Evolutionary conservation across 2,113 vertebrate species (phyloP).

Genomic region (Bostrychus sinensis): DNA sequence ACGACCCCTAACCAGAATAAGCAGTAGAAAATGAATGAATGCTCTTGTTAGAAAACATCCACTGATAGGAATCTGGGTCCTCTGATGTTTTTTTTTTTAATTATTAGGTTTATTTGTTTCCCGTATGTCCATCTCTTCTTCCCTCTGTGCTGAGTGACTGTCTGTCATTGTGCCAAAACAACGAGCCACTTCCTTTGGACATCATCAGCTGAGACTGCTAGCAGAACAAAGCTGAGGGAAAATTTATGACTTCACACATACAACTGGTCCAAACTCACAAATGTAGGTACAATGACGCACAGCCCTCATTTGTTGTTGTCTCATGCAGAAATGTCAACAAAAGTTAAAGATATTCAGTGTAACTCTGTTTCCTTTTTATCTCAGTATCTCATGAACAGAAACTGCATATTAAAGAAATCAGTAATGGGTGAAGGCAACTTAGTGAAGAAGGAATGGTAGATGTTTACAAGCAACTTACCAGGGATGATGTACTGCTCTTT

Average conservation of each 20-base stretch:
- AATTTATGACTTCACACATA: constrained; percentile 43
- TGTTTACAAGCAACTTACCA: constrained; percentile 78
- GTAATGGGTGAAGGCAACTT: constrained; percentile 20
- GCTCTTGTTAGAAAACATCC: constrained; percentile 73
- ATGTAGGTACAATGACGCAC: constrained; percentile 4
- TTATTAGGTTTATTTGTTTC: constrained; percentile 40
- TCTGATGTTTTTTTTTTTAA: constrained; percentile 71
- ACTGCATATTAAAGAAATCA: constrained; percentile 30
- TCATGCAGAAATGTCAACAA: too few relatives aligned
- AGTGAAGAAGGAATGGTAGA: constrained; percentile 48
- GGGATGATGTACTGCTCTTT: constrained; percentile 86
- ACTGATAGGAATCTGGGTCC: constrained; percentile 72
- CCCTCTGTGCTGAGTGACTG: constrained; percentile 53
- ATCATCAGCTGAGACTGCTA: constrained; percentile 44
- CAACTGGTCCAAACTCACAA: constrained; percentile 34
- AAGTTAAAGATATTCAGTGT: not conserved
- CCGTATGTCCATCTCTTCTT: constrained; percentile 25
- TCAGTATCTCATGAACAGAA: not conserved
- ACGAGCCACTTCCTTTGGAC: constrained; percentile 61
- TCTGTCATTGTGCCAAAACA: constrained; percentile 71
- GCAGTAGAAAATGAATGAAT: too few relatives aligned
- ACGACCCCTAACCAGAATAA: too few relatives aligned
- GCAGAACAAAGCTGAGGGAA: constrained; percentile 58
- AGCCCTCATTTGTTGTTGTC: constrained; percentile 27
- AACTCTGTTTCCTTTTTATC: too few relatives aligned